Evolutionary conservation across 30 jellyfish, hydroid and myxozoan genomes (phyloP), one percentile per base, ranked within the genome.

Genomic region (Aurelia coerulea): DNA sequence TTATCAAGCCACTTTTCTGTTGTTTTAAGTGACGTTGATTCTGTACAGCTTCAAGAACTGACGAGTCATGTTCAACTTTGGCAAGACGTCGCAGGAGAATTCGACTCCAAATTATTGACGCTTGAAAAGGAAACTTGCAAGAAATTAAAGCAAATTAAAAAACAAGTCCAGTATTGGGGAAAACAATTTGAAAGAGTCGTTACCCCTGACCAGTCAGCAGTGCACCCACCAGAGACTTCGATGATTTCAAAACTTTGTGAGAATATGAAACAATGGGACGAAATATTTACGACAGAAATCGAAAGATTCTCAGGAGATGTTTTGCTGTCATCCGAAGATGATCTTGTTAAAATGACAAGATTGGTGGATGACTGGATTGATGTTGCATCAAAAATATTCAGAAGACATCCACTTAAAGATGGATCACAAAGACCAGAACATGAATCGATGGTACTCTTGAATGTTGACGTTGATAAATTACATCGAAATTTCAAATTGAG

Each of bases 231-330:
- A 4, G 90, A 80, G 37, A n/a, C 31, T n/a, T 35, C 69, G 10
- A 53, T 60, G 11, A 65, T 90, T 32, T 59, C 82, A 35, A 79
- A 75, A 41, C 78, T 95, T 64, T 50, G 64, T 69, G 91, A 79
- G 34, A 90, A 73, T 64, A 76, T 95, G 83, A 95, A 95, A 62
- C 62, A 81, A 35, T 95, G 99, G 99, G 99, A 95, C 62, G 97
- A 89, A 65, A 73, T 84, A 2, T 84, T 89, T 79, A 82, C 58
- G 46, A 31, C 84, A 3, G 99, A 95, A 86, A 78, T 88, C 1
- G 99, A 95, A 65, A 85, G 99, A 52, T 95, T 89, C 62, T 75
- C 99, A 63, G 99, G 97, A 29, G 99, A 85, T 41, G 90, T 79
- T n/a, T 73, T 95, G 74, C 81, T 95, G 31, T 79, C 97, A 16